Conservation (phyloP, 2,113 vertebrate species). For the Phyllostomus discolor region DNA sequence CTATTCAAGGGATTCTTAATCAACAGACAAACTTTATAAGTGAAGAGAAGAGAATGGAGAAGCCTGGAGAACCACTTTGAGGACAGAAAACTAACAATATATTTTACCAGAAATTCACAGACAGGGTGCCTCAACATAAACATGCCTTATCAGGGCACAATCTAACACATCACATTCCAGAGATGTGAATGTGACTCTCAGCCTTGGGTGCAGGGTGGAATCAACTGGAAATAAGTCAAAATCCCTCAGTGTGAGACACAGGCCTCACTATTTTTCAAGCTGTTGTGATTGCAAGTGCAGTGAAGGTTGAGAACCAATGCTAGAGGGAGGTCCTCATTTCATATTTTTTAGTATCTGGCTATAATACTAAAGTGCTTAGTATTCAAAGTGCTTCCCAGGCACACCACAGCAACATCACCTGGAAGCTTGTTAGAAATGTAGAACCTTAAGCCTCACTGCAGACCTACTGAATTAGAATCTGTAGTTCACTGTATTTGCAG, state of each 20-base stretch:
- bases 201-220: background rate
- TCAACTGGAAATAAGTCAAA: background rate
- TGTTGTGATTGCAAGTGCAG: background rate
- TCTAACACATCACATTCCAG: background rate
- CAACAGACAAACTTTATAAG: background rate
- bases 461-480: background rate
- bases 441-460: background rate
- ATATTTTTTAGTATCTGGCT: background rate
- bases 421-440: background rate
- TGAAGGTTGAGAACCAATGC: background rate
- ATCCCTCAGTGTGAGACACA: background rate
- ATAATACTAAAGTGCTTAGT: too few relatives aligned
- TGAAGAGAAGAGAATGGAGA: background rate
- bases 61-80: background rate
- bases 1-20: background rate
- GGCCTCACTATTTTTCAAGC: background rate
- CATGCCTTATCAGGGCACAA: background rate
- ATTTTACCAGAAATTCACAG: background rate
- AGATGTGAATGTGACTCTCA: background rate
- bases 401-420: background rate
- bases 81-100: background rate
- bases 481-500: background rate
- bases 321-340: background rate
- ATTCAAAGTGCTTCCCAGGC: background rate
- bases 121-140: background rate